These are phyloP conservation scores for Gallinago jamesoni DNA, from an alignment of 2,113 vertebrate species.

Conservation along the genomic window DNA sequence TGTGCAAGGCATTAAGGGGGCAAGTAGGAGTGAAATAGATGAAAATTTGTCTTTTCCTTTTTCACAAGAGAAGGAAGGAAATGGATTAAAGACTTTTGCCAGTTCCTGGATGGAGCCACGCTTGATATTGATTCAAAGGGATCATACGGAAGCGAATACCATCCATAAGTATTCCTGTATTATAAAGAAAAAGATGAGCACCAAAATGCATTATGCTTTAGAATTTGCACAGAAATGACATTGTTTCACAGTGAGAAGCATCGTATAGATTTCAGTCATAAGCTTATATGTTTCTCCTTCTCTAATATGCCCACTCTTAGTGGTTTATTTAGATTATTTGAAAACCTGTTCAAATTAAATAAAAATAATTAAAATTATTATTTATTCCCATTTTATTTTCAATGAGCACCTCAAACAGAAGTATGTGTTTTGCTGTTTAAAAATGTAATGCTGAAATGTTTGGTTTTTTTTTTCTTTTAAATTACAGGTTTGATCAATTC, in stretches of 20 bases:
- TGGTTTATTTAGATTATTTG: not conserved
- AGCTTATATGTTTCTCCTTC: not conserved
- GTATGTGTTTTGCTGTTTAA: not conserved
- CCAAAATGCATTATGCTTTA: not conserved
- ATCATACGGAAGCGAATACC: not conserved
- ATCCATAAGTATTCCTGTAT: not conserved
- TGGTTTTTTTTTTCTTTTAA: not conserved
- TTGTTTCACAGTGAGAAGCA: not conserved
- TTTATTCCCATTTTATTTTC: not conserved
- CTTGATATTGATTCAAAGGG: not conserved
- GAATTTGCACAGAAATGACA: not conserved
- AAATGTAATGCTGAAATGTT: not conserved
- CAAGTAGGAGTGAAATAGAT: not conserved
- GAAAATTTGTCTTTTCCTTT: not conserved
- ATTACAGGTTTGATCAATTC: not conserved
- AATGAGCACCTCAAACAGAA: not conserved
- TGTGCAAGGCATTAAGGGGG: not conserved
- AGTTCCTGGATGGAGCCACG: not conserved
- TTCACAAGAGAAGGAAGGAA: not conserved
- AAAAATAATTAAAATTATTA: not conserved
- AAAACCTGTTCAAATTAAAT: not conserved
- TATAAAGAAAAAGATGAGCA: not conserved
- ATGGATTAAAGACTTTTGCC: not conserved
- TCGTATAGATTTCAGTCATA: not conserved
- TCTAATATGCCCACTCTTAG: not conserved